Percentiles rank a stretch among this genome's conserved stretches.
These are phyloP conservation scores for Bolborhynchus lineola DNA, from an alignment of 2,113 vertebrate genomes.

Conservation along the genomic window DNA sequence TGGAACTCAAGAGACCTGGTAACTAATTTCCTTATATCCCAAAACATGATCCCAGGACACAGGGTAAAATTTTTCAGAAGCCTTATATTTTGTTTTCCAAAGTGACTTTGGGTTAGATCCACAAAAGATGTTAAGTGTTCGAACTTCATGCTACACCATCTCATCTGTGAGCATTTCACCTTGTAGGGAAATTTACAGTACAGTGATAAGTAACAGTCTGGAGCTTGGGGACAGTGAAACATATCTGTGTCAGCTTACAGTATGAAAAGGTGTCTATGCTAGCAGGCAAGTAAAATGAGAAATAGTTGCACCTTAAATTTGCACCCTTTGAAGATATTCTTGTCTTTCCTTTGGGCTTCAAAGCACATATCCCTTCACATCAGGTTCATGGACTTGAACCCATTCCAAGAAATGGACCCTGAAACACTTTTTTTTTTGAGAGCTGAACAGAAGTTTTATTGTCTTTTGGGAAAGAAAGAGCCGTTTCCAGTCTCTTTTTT, in stretches of 20 bases:
- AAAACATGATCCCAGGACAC: neutral
- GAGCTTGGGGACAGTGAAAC: neutral
- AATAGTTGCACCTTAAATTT: neutral
- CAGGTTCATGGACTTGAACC: neutral
- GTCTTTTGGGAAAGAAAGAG: neutral
- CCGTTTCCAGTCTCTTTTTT: neutral
- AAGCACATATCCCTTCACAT: neutral
- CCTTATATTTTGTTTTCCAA: neutral
- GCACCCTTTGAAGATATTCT: neutral
- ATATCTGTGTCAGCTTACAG: neutral
- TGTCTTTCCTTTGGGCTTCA: neutral
- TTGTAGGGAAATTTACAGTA: neutral
- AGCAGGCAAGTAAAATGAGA: neutral
- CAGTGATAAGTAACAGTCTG: neutral
- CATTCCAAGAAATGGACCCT: neutral
- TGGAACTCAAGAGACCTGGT: neutral
- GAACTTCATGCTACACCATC: neutral
- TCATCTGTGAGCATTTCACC: neutral
- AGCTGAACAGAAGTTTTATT: neutral
- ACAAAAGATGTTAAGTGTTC: neutral
- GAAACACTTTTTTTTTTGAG: neutral
- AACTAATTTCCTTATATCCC: neutral
- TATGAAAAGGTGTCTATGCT: neutral
- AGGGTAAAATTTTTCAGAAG: neutral
- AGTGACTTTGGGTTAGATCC: neutral